Conservation (phyloP, 2,888 invertebrate species). For the Microlaimidae sp. region DNA sequence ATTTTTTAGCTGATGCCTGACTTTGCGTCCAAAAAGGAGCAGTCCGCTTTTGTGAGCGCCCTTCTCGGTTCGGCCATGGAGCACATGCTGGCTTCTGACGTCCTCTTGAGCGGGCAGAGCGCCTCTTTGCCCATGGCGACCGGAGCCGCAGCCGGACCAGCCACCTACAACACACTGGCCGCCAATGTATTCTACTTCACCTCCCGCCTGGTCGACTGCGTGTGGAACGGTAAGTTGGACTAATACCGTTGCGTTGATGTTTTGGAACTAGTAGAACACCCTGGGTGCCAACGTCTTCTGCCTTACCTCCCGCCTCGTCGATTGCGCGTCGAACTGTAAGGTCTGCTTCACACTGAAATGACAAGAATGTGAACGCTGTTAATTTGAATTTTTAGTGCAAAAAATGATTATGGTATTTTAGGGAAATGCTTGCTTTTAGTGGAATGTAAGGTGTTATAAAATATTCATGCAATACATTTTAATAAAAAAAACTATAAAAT, state of each 20-base stretch:
- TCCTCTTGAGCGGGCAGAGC: conserved; percentile 48
- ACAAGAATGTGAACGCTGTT: too few species aligned
- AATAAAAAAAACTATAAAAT: too few species aligned
- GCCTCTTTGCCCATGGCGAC: conserved; percentile 14
- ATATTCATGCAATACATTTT: too few species aligned
- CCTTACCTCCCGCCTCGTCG: conserved; percentile 75
- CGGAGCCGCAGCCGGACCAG: background rate
- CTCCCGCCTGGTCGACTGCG: conserved; percentile 79
- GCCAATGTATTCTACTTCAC: conserved; percentile 85
- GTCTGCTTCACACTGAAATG: too few species aligned
- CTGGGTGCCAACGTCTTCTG: conserved; percentile 83
- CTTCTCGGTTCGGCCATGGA: conserved; percentile 53
- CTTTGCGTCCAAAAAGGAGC: background rate
- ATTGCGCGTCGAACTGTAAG: conserved; percentile 82
- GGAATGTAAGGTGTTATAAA: too few species aligned
- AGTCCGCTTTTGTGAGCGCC: conserved; percentile 13
- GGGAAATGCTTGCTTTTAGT: too few species aligned
- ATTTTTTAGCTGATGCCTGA: conserved; percentile 10
- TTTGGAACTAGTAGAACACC: conserved; percentile 48
- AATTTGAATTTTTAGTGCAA: too few species aligned
- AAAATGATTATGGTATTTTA: too few species aligned
- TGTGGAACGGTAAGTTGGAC: conserved; percentile 65
- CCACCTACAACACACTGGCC: conserved; percentile 55
- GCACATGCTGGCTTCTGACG: conserved; percentile 75
- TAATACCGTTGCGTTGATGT: background rate